Conservation (phyloP, 2,888 invertebrate species). For the Lasioglossum malachurum region DNA sequence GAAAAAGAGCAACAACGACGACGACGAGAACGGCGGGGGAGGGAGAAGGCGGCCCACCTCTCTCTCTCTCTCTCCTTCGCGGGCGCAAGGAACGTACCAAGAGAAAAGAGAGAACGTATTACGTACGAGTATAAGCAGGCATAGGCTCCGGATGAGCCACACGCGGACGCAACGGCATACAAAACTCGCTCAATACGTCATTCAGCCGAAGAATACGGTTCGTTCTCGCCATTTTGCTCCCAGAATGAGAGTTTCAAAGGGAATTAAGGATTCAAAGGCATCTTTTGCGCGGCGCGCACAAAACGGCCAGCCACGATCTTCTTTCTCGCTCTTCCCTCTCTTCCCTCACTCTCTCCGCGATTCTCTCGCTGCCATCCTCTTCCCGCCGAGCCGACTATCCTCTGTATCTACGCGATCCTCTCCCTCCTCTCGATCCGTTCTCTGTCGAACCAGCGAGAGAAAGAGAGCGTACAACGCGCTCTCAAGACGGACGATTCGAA, state of each 20-base stretch:
- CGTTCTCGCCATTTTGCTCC: constrained; percentile 84
- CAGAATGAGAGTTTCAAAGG: constrained; percentile 85
- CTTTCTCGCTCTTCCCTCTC: constrained; percentile 49
- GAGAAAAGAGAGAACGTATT: constrained; percentile 68
- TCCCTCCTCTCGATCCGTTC: constrained; percentile 14
- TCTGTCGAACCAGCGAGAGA: background rate
- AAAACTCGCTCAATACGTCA: constrained; percentile 85
- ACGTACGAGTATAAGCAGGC: constrained; percentile 60
- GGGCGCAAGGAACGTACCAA: constrained; percentile 45
- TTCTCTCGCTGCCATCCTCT: constrained; percentile 37
- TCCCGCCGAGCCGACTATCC: constrained; percentile 34
- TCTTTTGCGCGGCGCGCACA: constrained; percentile 83
- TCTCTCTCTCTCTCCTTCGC: constrained; percentile 42
- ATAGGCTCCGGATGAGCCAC: constrained; percentile 77
- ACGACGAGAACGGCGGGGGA: background rate
- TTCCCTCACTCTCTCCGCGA: constrained; percentile 30
- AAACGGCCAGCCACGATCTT: constrained; percentile 78
- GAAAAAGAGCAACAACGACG: constrained; percentile 51
- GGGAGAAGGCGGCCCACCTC: constrained; percentile 23
- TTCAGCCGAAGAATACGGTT: constrained; percentile 84
- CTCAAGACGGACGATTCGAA: constrained; percentile 64
- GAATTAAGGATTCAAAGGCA: constrained; percentile 85
- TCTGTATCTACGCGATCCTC: constrained; percentile 47
- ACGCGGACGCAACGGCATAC: constrained; percentile 80
- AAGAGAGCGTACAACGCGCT: constrained; percentile 49